phyloP scores from a whole-genome alignment of 2,888 invertebrate species.

The Crocallis elinguaria region DNA sequence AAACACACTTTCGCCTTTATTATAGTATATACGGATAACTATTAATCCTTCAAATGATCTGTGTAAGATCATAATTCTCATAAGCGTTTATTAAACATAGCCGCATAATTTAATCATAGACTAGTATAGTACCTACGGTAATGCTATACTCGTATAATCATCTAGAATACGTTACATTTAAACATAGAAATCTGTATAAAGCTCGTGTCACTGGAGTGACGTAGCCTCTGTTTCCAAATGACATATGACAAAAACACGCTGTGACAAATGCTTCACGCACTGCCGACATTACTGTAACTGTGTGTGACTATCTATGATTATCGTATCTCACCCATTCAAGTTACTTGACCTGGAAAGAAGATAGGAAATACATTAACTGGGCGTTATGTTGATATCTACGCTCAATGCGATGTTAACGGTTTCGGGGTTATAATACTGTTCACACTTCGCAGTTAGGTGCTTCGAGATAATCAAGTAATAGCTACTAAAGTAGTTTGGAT shows the following conservation, averaged over 20 bases:
- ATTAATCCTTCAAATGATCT: too few species aligned
- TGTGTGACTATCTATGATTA: constrained; percentile 21
- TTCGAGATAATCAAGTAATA: too few species aligned
- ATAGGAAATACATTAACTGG: constrained; percentile 32
- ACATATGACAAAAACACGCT: constrained; percentile 14
- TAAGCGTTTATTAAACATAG: too few species aligned
- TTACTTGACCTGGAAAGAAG: constrained; percentile 38
- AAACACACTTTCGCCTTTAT: too few species aligned
- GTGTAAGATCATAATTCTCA: too few species aligned
- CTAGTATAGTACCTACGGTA: too few species aligned
- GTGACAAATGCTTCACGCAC: constrained; percentile 21
- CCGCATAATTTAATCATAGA: too few species aligned
- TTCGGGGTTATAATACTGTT: constrained; percentile 6
- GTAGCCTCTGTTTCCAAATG: constrained; percentile 10
- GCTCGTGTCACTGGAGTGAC: constrained; percentile 4
- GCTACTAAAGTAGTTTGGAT: too few species aligned
- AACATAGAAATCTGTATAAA: neutral
- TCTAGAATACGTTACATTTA: neutral
- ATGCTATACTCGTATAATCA: too few species aligned
- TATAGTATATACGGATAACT: too few species aligned
- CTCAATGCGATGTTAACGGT: constrained; percentile 9
- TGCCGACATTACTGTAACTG: neutral
- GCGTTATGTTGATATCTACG: constrained; percentile 16
- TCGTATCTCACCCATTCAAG: constrained; percentile 30
- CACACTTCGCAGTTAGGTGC: neutral